Conservation (phyloP, 1,140 invertebrate species). For the Hylaeus volcanicus region DNA sequence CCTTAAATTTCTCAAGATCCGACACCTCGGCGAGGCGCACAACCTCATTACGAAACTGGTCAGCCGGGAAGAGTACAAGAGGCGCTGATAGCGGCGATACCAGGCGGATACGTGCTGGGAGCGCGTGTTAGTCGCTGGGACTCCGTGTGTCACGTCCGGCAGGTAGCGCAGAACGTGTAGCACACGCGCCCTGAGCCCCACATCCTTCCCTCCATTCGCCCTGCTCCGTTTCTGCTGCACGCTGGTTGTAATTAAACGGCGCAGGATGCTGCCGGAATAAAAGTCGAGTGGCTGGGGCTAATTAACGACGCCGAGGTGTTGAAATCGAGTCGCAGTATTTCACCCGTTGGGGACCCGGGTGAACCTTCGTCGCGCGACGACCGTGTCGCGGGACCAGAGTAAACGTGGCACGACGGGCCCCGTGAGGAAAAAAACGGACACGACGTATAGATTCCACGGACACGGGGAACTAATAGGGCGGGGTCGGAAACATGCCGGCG, state of each 20-base stretch:
- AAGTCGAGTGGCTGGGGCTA: conserved; percentile 67
- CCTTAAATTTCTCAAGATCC: conserved; percentile 7
- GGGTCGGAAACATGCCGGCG: conserved; percentile 72
- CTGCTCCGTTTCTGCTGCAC: not conserved
- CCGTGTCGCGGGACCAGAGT: conserved; percentile 41
- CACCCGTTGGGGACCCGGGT: conserved; percentile 52
- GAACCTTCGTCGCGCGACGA: conserved; percentile 32
- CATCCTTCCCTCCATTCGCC: not conserved
- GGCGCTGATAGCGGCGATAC: conserved; percentile 54
- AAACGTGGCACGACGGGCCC: conserved; percentile 22
- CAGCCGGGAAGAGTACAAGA: conserved; percentile 6
- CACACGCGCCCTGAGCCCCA: conserved; percentile 35
- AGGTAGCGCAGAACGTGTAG: conserved; percentile 54
- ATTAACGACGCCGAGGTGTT: conserved; percentile 75
- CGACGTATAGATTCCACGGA: conserved; percentile 61
- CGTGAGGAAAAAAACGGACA: conserved; percentile 16
- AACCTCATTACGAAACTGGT: conserved; percentile 52
- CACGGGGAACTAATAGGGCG: conserved; percentile 75
- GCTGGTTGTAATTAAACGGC: conserved; percentile 65
- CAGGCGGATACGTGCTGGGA: conserved; percentile 46
- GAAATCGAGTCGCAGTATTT: conserved; percentile 77
- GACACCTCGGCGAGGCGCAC: not conserved
- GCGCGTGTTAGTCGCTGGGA: conserved; percentile 60
- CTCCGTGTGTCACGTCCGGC: conserved; percentile 60
- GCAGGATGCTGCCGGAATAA: conserved; percentile 62